phyloP scores from a whole-genome alignment of 1,140 invertebrate genomes.

The Leptestheria dahalacensis region DNA sequence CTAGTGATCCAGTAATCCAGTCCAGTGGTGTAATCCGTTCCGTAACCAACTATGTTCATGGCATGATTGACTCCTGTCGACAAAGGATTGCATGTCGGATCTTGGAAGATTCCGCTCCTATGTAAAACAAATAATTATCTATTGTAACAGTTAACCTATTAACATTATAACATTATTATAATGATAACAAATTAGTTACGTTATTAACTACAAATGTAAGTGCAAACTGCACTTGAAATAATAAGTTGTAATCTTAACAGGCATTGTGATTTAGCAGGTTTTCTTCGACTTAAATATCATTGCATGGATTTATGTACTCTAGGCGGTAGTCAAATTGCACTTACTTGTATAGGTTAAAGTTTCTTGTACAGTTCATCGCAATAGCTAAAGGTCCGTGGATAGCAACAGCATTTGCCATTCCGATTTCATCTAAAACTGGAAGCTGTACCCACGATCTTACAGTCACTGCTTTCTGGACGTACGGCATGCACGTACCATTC shows the following conservation, averaged over 20 bases:
- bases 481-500: background rate
- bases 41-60: slow-evolving; percentile 1
- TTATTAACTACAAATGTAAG: background rate
- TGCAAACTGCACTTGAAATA: background rate
- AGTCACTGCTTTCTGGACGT: background rate
- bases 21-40: slow-evolving; percentile 18
- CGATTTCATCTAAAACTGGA: background rate
- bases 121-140: background rate
- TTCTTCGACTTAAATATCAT: no score
- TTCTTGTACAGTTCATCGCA: background rate
- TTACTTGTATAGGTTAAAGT: no score
- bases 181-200: no score
- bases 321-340: no score
- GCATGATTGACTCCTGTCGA: background rate
- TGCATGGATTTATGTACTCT: no score
- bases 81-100: background rate
- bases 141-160: background rate
- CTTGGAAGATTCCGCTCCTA: background rate
- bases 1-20: slow-evolving; percentile 21
- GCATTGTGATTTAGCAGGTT: no score
- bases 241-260: no score
- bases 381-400: background rate
- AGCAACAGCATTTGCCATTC: background rate
- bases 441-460: background rate
- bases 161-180: no score